Evolutionary conservation across 2,113 vertebrate species (phyloP), one percentile per base, ranked within the genome.

Genomic region (Microtus oregoni): DNA sequence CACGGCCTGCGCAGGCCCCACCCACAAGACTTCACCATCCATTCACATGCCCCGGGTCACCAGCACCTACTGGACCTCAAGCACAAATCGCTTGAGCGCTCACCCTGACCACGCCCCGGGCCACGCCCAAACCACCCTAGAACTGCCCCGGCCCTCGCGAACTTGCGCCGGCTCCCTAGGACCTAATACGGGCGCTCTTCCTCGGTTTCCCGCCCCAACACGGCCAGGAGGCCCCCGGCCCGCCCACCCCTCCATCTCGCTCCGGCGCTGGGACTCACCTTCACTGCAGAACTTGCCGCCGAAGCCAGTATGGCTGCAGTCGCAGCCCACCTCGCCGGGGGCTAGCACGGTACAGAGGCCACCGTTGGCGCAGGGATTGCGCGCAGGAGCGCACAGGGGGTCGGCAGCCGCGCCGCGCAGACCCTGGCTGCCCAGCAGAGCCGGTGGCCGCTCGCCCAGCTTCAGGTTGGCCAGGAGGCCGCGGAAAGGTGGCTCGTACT

Each of bases 401-500:
- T 99, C 99, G 95, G 98, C 98, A 61, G 99, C 99, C 72, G 99
- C 99, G 26, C 98, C 99, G 82, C 99, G 99, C 86, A 99, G 99
- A 35, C 99, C 99, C 87, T 99, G 99, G 86, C 99, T 99, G 55
- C 99, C 99, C 98, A 99, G 52, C 50, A 99, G 98, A 9, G 99
- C 97, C 0, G 99, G 99, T 1, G 99, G 98, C 0, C 97, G 98
- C 90, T 99, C 99, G 7, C 99, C 99, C 93, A 99, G 95, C 97
- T 99, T 99, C 92, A 99, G 97, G 98, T 99, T 99, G 97, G 98
- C 99, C 93, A 99, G 98, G 55, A 99, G 97, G 32, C 99, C 99
- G 4, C 98, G 98, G 98, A 99, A 99, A 0, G 99, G 99, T 8
- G 99, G 99, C 98, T 99, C 99, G n/a, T 99, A 99, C 97, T 99